Conservation (phyloP, 2,113 vertebrate species). For the Erpornis zantholeuca region DNA sequence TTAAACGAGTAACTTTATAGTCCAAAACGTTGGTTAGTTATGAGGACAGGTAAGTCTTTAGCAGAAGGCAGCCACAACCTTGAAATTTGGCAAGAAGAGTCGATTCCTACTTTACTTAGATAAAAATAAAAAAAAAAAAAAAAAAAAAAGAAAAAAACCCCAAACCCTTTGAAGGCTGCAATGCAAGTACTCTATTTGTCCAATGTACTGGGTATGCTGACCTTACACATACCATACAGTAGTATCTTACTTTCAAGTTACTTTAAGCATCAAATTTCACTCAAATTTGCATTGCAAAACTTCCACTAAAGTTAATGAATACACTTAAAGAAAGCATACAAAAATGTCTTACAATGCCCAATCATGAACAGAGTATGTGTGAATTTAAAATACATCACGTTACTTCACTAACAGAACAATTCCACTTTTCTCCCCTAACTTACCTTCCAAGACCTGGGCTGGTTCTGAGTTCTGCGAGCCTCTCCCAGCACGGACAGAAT, state of each 20-base stretch:
- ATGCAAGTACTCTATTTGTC: not conserved
- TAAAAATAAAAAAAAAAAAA: not conserved
- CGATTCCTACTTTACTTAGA: not conserved
- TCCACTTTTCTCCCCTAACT: not conserved
- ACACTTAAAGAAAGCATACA: constrained; percentile 2
- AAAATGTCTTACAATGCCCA: not conserved
- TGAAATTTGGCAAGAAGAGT: constrained; percentile 46
- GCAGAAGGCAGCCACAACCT: constrained; percentile 28
- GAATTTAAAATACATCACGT: not conserved
- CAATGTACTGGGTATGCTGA: not conserved
- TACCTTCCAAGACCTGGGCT: not conserved
- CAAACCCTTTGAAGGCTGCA: constrained; percentile 22
- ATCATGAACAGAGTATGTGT: not conserved
- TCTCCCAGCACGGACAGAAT: not conserved
- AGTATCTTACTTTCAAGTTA: not conserved
- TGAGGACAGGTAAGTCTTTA: not conserved
- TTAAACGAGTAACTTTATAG: not conserved
- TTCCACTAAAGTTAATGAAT: not conserved
- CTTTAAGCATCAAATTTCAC: not conserved
- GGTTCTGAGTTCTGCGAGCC: not conserved
- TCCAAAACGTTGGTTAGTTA: not conserved
- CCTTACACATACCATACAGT: not conserved
- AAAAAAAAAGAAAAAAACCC: not conserved
- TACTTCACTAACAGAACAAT: not conserved
- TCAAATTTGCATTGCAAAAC: not conserved